phyloP scores from a whole-genome alignment of 2,113 vertebrate species.

The Leucopsar rothschildi region DNA sequence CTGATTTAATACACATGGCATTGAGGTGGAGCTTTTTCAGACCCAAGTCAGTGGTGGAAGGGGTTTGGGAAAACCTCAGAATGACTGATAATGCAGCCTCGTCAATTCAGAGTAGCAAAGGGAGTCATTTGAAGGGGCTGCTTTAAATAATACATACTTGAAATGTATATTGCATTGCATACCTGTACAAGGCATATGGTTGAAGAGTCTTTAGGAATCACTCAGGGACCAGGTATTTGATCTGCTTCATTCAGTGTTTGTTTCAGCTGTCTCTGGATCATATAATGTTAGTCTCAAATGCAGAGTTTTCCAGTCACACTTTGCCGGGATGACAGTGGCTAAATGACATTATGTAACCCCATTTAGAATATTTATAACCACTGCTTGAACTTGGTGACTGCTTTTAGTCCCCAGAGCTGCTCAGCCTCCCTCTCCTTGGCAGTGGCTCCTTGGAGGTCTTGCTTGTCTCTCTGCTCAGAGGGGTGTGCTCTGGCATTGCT shows the following conservation, averaged over 20 bases:
- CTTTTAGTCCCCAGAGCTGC: background rate
- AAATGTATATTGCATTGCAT: background rate
- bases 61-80: background rate
- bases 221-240: background rate
- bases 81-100: fast-evolving
- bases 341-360: background rate
- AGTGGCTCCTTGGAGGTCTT: background rate
- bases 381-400: fast-evolving
- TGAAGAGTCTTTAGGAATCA: background rate
- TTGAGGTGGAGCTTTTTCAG: background rate
- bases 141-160: background rate
- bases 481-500: background rate
- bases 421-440: fast-evolving
- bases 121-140: background rate
- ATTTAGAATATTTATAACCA: background rate
- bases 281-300: background rate
- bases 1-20: background rate
- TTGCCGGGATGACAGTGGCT: background rate
- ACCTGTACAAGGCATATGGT: background rate
- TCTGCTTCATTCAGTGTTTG: background rate
- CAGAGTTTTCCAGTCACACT: background rate
- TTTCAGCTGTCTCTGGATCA: background rate
- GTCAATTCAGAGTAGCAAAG: background rate
- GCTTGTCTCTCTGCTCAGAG: background rate
- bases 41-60: background rate